These are phyloP conservation scores for Peribatodes rhomboidaria DNA, from an alignment of 2,888 invertebrate species.

Conservation along the genomic window DNA sequence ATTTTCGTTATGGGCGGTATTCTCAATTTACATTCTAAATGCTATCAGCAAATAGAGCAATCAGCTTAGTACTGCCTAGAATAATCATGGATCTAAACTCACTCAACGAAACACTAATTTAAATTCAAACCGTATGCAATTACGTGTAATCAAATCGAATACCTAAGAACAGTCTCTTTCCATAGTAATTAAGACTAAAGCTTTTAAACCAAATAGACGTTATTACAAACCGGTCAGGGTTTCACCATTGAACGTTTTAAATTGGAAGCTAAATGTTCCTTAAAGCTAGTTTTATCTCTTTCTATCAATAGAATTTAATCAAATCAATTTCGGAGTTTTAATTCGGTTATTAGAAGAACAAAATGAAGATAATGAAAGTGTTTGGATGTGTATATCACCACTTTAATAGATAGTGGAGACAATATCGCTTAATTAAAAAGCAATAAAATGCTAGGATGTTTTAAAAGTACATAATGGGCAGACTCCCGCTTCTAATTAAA, in stretches of 20 bases:
- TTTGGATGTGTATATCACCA: conserved; percentile 27
- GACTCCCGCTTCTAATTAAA: conserved; percentile 17
- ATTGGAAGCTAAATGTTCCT: conserved; percentile 62
- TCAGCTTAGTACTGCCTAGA: conserved; percentile 4
- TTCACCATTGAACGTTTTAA: conserved; percentile 61
- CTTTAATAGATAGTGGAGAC: conserved; percentile 20
- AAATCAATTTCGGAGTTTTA: conserved; percentile 55
- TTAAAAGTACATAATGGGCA: conserved; percentile 17
- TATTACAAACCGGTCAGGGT: conserved; percentile 69
- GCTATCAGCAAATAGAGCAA: conserved; percentile 21
- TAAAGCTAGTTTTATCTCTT: conserved; percentile 59
- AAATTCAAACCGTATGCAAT: conserved; percentile 41
- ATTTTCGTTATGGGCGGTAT: no score
- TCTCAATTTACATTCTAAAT: not conserved
- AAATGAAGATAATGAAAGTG: conserved; percentile 36
- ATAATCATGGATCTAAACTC: conserved; percentile 16
- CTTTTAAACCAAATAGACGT: conserved; percentile 69
- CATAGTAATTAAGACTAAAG: conserved; percentile 69
- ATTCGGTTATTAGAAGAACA: conserved; percentile 36
- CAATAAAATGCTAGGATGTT: conserved; percentile 28
- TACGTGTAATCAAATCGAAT: conserved; percentile 48
- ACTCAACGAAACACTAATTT: conserved; percentile 27
- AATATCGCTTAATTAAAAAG: conserved; percentile 30
- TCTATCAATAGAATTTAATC: conserved; percentile 62
- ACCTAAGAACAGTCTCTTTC: conserved; percentile 58